Evolutionary conservation across 2,113 vertebrate species (phyloP), one percentile per base, ranked within the genome.

Genomic region (Aplodontia rufa): DNA sequence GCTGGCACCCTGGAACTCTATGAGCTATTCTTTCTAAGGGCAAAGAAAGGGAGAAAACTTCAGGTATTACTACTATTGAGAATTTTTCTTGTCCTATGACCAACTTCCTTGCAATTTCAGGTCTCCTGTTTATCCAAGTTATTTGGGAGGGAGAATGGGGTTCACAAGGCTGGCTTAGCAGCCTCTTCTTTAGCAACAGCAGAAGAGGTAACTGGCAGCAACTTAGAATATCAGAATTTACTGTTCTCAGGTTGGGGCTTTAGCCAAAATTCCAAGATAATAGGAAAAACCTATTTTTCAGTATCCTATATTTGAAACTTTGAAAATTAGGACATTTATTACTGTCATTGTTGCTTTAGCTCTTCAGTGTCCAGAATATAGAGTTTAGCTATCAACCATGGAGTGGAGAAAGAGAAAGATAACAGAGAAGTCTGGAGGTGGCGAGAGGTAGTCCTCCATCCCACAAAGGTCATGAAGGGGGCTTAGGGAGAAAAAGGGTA

Each of bases 201-300:
- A 35, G 14, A 62, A 71, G 16, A 40, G 11, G 28, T 8, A 66
- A 42, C 28, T 24, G 47, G n/a, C 72, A 80, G 40, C 53, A 37
- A 51, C 42, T 80, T 87, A 80, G 68, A 90, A 80, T 32, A 24
- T 30, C 42, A 32, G 75, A 37, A 37, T 68, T 19, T 35, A 60
- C 35, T 82, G 8, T 66, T 84, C 49, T 89, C 45, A 80, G 37
- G 17, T 35, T 84, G 45, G 22, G 60, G 42, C 45, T 71, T 81
- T 64, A 49, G 84, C 75, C 87, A 94, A 80, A 91, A 81, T 49
- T 66, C 42, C 1, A 83, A 83, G 58, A 92, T 55, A 53, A 90
- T 22, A 79, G 32, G 60, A 78, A 83, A 86, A 86, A 35, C 62
- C 49, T 69, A n/a, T n/a, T 62, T 69, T 42, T 83, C 35, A 6